These are phyloP conservation scores for Acrobasis suavella DNA, from an alignment of 2,888 invertebrate genomes.

Conservation along the genomic window DNA sequence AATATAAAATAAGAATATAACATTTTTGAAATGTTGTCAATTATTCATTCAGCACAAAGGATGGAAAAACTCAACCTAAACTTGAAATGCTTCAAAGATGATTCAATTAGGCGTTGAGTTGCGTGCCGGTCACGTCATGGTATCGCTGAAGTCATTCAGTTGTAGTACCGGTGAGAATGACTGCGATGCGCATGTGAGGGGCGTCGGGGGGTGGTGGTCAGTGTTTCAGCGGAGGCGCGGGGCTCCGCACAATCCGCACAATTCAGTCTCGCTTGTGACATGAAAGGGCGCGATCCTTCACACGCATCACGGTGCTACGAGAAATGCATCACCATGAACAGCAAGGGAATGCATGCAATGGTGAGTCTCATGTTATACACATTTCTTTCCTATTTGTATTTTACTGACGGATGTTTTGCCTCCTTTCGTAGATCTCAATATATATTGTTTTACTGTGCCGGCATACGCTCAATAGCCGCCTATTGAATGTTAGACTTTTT, in stretches of 20 bases:
- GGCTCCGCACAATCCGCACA: conserved; percentile 46
- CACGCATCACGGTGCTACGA: conserved; percentile 83
- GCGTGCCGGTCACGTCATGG: conserved; percentile 34
- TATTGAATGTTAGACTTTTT: no score
- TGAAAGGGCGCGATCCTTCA: conserved; percentile 81
- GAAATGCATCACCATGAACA: conserved; percentile 88
- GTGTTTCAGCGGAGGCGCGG: conserved; percentile 65
- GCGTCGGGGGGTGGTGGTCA: conserved; percentile 52
- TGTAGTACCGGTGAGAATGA: conserved; percentile 43
- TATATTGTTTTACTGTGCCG: no score
- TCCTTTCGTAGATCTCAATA: background rate
- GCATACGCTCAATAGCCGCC: no score
- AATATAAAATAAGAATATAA: no score
- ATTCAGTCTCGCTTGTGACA: conserved; percentile 82
- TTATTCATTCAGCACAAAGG: no score
- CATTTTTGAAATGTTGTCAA: no score
- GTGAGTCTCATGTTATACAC: conserved; percentile 50
- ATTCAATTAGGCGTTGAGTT: conserved; percentile 29
- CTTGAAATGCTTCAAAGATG: conserved; percentile 29
- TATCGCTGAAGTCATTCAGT: conserved; percentile 54
- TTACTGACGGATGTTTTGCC: background rate
- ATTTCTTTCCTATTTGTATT: conserved; percentile 22
- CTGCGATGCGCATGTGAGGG: conserved; percentile 62
- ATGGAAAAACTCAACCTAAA: background rate
- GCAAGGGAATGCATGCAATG: conserved; percentile 82